phyloP scores from a whole-genome alignment of 2,113 vertebrate species.

The Hippocampus mohnikei region DNA sequence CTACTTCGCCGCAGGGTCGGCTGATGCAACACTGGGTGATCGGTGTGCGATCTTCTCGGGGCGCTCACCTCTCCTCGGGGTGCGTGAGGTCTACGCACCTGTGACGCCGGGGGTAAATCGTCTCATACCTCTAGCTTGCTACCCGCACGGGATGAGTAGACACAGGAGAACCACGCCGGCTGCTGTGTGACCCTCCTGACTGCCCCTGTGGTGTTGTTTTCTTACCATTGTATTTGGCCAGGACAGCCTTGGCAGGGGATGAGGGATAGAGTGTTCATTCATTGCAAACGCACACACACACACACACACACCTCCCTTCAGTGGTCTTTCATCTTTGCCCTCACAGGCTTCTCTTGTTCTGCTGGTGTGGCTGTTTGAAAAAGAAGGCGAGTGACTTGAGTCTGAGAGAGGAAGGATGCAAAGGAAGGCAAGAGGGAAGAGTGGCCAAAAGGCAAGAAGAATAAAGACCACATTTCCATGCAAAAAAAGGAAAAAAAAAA shows the following conservation, averaged over 20 bases:
- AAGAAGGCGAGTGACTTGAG: conserved; percentile 23
- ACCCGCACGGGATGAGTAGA: neutral
- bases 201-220: conserved; percentile 26
- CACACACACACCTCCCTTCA: conserved; percentile 44
- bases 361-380: conserved; percentile 48
- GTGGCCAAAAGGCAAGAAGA: conserved; percentile 11
- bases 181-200: conserved; percentile 29
- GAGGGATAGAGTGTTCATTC: conserved; percentile 63
- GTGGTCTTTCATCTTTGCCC: conserved; percentile 68
- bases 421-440: conserved; percentile 24
- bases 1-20: conserved; percentile 46
- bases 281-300: conserved; percentile 41
- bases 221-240: conserved; percentile 38
- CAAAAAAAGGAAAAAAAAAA: neutral
- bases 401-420: conserved; percentile 47
- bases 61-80: conserved; percentile 10
- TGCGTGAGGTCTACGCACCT: conserved; percentile 20
- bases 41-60: conserved; percentile 46
- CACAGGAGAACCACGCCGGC: neutral
- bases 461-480: conserved; percentile 12
- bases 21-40: conserved; percentile 54
- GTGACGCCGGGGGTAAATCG: neutral
- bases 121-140: neutral
- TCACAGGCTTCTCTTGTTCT: conserved; percentile 71
- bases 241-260: conserved; percentile 19